Evolutionary conservation across 2,113 vertebrate genomes (phyloP).

Genomic region (Probosciger aterrimus): DNA sequence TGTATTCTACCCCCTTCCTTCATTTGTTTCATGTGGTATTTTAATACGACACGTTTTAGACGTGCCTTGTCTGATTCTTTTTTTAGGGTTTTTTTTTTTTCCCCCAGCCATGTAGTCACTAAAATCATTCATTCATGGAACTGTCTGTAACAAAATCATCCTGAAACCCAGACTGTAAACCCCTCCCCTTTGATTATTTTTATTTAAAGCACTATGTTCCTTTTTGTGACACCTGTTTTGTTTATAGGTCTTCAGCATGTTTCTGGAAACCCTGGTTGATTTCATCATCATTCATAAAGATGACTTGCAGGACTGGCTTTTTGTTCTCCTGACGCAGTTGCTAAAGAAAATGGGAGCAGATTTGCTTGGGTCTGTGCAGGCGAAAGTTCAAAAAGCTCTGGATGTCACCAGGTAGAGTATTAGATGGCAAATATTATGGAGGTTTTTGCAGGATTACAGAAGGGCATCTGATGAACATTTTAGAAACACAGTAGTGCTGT

Average conservation of each 20-base stretch:
- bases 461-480: not conserved
- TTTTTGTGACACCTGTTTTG: not conserved
- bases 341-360: conserved; percentile 99
- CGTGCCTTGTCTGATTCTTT: not conserved
- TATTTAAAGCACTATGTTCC: not conserved
- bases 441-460: not conserved
- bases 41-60: conserved; percentile 15
- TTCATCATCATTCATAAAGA: conserved; percentile 96
- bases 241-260: conserved; percentile 96
- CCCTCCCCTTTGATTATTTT: not conserved
- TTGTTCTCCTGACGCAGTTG: conserved; percentile 95
- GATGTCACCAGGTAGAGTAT: conserved; percentile 89
- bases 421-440: not conserved
- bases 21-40: conserved; percentile 23
- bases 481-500: not conserved
- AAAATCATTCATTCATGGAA: conserved; percentile 11
- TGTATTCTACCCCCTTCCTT: conserved; percentile 67
- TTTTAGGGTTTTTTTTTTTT: not conserved
- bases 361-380: conserved; percentile 95
- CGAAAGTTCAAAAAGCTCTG: conserved; percentile 97
- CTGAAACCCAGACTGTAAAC: not conserved
- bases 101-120: not conserved
- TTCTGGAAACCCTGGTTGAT: conserved; percentile 97
- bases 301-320: conserved; percentile 98
- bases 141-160: not conserved